Conservation (phyloP, 1,140 invertebrate genomes). For the Ctenoplectra terminalis region DNA sequence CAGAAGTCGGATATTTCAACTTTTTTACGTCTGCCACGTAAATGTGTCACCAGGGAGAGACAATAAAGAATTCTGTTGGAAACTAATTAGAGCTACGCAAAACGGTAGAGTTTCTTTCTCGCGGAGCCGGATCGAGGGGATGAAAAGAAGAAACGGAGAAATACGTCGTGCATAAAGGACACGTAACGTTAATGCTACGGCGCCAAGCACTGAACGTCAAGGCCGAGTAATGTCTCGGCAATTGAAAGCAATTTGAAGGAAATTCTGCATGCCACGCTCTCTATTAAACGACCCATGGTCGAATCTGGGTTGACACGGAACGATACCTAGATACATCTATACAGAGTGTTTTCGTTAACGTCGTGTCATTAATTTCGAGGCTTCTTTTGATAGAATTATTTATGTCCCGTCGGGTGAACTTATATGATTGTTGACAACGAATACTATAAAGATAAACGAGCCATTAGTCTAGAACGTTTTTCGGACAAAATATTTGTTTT, state of each 20-base stretch:
- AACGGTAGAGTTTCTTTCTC: neutral
- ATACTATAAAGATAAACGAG: too few relatives aligned
- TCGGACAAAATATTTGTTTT: too few relatives aligned
- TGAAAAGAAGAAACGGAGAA: conserved; percentile 3
- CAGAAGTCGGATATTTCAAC: neutral
- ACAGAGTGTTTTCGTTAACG: neutral
- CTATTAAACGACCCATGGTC: neutral
- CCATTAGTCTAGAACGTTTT: too few relatives aligned
- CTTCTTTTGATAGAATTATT: too few relatives aligned
- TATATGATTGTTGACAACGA: too few relatives aligned
- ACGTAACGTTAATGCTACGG: conserved; percentile 7
- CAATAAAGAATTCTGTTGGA: neutral
- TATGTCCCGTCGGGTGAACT: too few relatives aligned
- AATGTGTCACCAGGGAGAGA: neutral
- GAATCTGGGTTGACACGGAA: too few relatives aligned
- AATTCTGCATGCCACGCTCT: neutral
- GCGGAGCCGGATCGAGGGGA: neutral
- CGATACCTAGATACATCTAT: neutral
- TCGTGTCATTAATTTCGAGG: neutral
- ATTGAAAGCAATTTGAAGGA: conserved; percentile 12
- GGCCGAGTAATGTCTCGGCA: conserved; percentile 17
- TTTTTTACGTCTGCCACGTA: neutral
- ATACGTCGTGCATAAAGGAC: neutral
- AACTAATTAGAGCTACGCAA: conserved; percentile 6
- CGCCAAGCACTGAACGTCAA: conserved; percentile 10